Conservation (phyloP, 2,113 vertebrate genomes). For the Pantherophis guttatus region DNA sequence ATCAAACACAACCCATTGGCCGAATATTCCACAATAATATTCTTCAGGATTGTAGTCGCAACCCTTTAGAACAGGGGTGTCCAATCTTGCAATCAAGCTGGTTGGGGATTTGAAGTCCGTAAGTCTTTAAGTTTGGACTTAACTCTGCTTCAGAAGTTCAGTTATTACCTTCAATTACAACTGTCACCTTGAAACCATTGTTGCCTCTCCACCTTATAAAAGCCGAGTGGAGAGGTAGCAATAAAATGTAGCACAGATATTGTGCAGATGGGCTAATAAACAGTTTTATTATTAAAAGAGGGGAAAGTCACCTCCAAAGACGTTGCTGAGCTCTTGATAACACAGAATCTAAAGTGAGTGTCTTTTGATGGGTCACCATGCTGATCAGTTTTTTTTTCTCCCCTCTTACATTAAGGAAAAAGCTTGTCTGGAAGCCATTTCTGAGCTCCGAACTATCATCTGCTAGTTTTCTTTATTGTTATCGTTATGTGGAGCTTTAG, state of each 20-base stretch:
- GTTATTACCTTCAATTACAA: constrained; percentile 14
- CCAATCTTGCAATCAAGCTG: no score
- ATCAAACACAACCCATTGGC: constrained; percentile 2
- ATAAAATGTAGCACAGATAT: constrained; percentile 12
- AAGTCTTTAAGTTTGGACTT: no score
- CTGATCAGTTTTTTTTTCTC: not conserved
- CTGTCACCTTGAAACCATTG: not conserved
- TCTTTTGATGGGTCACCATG: not conserved
- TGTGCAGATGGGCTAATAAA: constrained; percentile 20
- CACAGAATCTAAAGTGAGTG: not conserved
- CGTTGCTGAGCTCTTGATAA: not conserved
- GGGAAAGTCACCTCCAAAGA: not conserved
- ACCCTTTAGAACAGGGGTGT: not conserved
- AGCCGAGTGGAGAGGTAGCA: not conserved
- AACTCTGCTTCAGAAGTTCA: not conserved
- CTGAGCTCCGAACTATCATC: not conserved
- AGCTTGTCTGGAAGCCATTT: not conserved
- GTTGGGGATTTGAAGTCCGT: no score
- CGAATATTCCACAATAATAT: not conserved
- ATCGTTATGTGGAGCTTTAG: not conserved
- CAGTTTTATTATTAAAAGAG: constrained; percentile 12
- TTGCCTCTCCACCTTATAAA: not conserved
- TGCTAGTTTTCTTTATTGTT: not conserved
- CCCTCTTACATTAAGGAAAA: not conserved
- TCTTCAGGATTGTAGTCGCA: not conserved